phyloP scores from a whole-genome alignment of 2,888 invertebrate species.

The Cremastobaeus sp. region DNA sequence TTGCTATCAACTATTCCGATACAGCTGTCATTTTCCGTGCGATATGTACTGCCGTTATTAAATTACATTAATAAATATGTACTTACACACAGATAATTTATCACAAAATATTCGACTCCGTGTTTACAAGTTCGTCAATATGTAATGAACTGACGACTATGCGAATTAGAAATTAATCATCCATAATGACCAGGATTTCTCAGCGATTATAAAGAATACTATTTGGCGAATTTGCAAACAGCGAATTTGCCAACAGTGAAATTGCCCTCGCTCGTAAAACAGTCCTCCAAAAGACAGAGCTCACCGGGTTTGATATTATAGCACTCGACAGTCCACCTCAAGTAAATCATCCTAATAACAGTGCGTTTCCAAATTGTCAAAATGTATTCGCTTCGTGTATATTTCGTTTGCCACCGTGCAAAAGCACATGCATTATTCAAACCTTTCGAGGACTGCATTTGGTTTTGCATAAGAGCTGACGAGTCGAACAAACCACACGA shows the following conservation, averaged over 20 bases:
- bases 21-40: conserved; percentile 37
- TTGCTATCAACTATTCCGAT: conserved; percentile 36
- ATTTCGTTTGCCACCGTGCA: conserved; percentile 67
- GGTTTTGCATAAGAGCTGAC: conserved; percentile 71
- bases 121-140: too few relatives aligned
- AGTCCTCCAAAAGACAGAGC: too few relatives aligned
- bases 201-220: too few relatives aligned
- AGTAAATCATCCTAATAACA: conserved; percentile 75
- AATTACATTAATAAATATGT: conserved; percentile 19
- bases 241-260: too few relatives aligned
- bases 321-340: conserved; percentile 65
- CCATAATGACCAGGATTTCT: too few relatives aligned
- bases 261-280: too few relatives aligned
- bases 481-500: conserved; percentile 51
- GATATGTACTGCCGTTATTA: conserved; percentile 24
- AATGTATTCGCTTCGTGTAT: conserved; percentile 63
- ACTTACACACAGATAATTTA: not conserved
- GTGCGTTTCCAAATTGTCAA: conserved; percentile 72
- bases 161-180: too few relatives aligned
- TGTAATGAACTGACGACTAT: too few relatives aligned
- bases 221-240: too few relatives aligned
- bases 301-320: conserved; percentile 38
- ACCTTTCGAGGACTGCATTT: conserved; percentile 62
- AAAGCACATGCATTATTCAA: conserved; percentile 76
- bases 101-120: too few relatives aligned